Base-by-base conservation (phyloP, 2,797 vertebrate genomes). In the Macrochelys suwanniensis region DNA sequence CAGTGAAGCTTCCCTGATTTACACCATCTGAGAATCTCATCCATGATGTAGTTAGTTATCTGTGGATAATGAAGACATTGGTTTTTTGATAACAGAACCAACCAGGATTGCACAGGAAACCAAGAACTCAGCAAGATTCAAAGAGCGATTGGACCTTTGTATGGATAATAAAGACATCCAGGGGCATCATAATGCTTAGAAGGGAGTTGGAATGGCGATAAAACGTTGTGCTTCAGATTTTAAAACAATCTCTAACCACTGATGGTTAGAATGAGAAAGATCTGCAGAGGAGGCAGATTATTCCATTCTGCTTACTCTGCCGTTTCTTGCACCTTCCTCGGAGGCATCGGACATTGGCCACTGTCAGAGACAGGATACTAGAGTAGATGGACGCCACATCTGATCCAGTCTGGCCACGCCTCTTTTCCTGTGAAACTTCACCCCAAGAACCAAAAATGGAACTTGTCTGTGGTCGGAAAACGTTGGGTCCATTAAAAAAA, bases 21-120 rank as follows among this genome's bases (percentile, higher is more conserved):
- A 49, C 85, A 87, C 42, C 4, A 93, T 87, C 54, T 78, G 89
- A 92, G 90, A 95, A 92, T 92, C 84, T 92, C 90, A 78, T 79
- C 92, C 82, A 91, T 90, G 93, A 96, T 76, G 68, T 92, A 89
- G 54, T 93, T 94, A 85, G 84, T 76, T 94, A 93, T 95, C 78
- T 90, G 95, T 82, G 89, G 78, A 89, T 95, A 97, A 96, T 86
- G 82, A 97, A 37, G 51, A 93, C 89, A 97, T 95, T 96, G 96
- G 95, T 96, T 92, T 96, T 92, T 74, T 92, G 90, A 82, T 95
- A 95, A 91, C 78, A 95, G 84, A 94, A 97, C 92, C 94, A 93
- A 95, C 78, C 76, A 86, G 94, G 96, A 95, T 94, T 4, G 0
- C 56, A 80, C 74, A 94, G 85, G 94, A 97, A 87, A 77, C 90